Conservation (phyloP, 2,888 invertebrate genomes). For the Caenorhabditis sp. region DNA sequence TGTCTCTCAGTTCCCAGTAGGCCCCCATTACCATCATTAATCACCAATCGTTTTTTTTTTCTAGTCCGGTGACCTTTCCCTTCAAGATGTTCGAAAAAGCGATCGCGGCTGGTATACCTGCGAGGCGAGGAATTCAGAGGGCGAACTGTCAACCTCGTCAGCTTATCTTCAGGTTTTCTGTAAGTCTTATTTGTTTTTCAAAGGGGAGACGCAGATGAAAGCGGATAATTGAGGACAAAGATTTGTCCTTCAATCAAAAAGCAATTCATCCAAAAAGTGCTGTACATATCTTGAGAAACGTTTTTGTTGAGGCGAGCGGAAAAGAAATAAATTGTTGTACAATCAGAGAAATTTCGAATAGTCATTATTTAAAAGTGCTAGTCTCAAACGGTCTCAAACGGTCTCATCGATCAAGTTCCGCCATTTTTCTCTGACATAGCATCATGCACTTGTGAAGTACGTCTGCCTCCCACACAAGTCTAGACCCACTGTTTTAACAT, state of each 20-base stretch:
- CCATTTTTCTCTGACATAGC: neutral
- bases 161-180: constrained; percentile 81
- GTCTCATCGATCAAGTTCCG: constrained; percentile 9
- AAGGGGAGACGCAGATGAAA: no score
- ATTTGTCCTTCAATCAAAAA: constrained; percentile 14
- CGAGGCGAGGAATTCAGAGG: constrained; percentile 75
- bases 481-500: neutral
- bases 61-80: constrained; percentile 79
- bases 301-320: no score
- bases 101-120: constrained; percentile 81
- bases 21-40: constrained; percentile 18
- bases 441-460: constrained; percentile 15
- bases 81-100: constrained; percentile 73
- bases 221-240: constrained; percentile 18
- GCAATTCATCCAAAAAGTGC: neutral
- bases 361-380: neutral
- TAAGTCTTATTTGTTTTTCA: no score
- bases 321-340: no score
- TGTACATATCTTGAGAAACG: no score
- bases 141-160: constrained; percentile 65
- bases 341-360: no score
- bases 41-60: constrained; percentile 41
- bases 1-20: neutral
- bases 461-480: constrained; percentile 5
- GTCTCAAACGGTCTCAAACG: no score